Evolutionary conservation across 2,888 invertebrate species (phyloP), one percentile per base, ranked within the genome.

Genomic region (Drosophila tripunctata): DNA sequence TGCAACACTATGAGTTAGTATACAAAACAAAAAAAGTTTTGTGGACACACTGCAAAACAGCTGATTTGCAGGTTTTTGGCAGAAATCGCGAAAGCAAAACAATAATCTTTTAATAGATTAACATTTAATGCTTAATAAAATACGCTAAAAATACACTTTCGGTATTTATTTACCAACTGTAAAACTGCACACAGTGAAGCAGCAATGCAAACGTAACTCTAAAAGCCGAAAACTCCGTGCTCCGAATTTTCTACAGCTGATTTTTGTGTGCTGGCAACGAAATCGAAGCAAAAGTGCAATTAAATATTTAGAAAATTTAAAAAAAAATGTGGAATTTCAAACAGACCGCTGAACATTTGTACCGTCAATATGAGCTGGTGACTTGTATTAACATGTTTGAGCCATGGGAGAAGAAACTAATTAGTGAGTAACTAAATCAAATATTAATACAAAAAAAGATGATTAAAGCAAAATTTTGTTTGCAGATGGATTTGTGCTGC

Each of bases 321-420:
- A n/a, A n/a, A n/a, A 69, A 67, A 47, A 78, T 75, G 73, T 67
- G 71, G 38, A 70, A 73, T 21, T 44, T 82, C 1, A 89, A 87
- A 38, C 77, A 87, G 15, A 56, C 78, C 19, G 71, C 84, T 2
- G 47, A 82, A 5, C 85, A 89, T 58, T 83, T 90, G 12, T 92
- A 92, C 57, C 87, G 91, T 30, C 91, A 92, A 67, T 92, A 92
- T 67, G 92, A 92, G 67, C 85, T 92, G 67, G 85, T 91, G n/a
- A 92, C 92, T 4, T 91, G 92, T 61, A 84, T 92, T 5, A 92
- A 92, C 58, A 92, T 92, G 91, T 91, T 92, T 75, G 92, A 92
- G 75, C 92, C 92, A 1, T 92, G 92, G 91, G 92, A 92, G 67
- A 90, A 90, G 69, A 91, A 90, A 45, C 79, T 92, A 31, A 91